A percentile compares a stretch with the other conserved stretches of the same genome.
Conservation (phyloP, 2,888 invertebrate genomes). For the Acronicta leporina region DNA sequence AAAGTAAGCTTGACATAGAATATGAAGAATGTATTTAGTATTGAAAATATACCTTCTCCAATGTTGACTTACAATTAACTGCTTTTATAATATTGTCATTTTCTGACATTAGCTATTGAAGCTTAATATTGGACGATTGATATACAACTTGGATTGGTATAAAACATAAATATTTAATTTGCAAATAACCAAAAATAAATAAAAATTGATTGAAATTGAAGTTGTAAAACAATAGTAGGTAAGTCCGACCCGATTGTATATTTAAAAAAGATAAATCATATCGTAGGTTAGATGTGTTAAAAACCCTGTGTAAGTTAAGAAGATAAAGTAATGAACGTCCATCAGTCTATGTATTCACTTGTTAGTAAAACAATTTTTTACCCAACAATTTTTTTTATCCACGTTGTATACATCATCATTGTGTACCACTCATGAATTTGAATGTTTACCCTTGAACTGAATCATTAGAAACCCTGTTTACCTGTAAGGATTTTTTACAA, state of each 20-base stretch:
- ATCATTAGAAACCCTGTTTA: constrained; percentile 80
- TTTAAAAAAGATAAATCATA: not conserved
- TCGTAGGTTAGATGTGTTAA: constrained; percentile 10
- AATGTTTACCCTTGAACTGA: constrained; percentile 58
- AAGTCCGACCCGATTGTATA: not conserved
- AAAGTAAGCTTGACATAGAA: too few species aligned
- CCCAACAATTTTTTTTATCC: too few species aligned
- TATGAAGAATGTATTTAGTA: too few species aligned
- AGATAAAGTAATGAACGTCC: constrained; percentile 27
- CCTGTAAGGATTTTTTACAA: constrained; percentile 66
- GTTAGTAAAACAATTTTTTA: constrained; percentile 29
- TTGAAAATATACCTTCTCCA: too few species aligned
- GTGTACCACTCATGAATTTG: constrained; percentile 33
- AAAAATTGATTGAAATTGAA: not conserved
- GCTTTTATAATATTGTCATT: too few species aligned
- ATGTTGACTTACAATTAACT: too few species aligned
- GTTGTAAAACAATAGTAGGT: constrained; percentile 16
- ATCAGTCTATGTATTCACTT: constrained; percentile 34
- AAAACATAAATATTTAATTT: too few species aligned
- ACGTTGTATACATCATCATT: too few species aligned
- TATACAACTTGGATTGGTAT: too few species aligned
- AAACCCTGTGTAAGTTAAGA: constrained; percentile 34
- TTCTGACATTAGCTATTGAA: too few species aligned
- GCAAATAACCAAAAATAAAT: too few species aligned
- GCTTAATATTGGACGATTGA: too few species aligned